Evolutionary conservation across 2,113 vertebrate species (phyloP), one percentile per base, ranked within the genome.

Genomic region (Cynopterus brachyotis): DNA sequence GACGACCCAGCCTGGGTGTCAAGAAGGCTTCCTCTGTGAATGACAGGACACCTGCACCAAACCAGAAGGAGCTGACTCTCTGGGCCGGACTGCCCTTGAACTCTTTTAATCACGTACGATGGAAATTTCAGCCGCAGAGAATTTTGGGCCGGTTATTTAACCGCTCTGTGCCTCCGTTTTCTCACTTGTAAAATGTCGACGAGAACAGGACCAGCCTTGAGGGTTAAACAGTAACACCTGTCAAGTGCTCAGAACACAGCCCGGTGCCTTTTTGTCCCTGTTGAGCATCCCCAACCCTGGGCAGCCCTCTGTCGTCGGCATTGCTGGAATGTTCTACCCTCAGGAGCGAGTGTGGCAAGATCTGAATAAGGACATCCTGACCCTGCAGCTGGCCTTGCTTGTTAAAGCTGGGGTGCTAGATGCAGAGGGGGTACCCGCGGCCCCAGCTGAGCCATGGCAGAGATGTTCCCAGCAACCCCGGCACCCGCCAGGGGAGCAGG

Each of bases 311-410:
- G 2, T 35, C 50, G 7, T n/a, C 8, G 4, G n/a, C 15, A 22
- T 37, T 30, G 28, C 67, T n/a, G 9, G 17, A 19, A 0, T 19
- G 57, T 66, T 30, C 28, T 28, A 37, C 42, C 59, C 57, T 55
- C 20, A 9, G 30, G 11, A 12, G 40, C 0, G 1, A 11, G 17
- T 13, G 80, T 9, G 30, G 15, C 0, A 6, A 47, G 53, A 28
- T 45, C 5, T 9, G 20, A 2, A 17, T 5, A 15, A 2, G 7
- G 26, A 40, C 20, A 13, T 30, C 47, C 70, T 64, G 15, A 19
- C 55, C 37, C 75, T 20, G 81, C 47, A 13, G 45, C 19, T 37
- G 69, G 40, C 22, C 37, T 82, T 47, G 70, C 26, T 47, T 20
- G 3, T 26, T 53, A 32, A 28, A 19, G 19, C 1, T 50, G 37